Base-by-base conservation (phyloP, 2,888 invertebrate genomes). In the Sicus ferrugineus region DNA sequence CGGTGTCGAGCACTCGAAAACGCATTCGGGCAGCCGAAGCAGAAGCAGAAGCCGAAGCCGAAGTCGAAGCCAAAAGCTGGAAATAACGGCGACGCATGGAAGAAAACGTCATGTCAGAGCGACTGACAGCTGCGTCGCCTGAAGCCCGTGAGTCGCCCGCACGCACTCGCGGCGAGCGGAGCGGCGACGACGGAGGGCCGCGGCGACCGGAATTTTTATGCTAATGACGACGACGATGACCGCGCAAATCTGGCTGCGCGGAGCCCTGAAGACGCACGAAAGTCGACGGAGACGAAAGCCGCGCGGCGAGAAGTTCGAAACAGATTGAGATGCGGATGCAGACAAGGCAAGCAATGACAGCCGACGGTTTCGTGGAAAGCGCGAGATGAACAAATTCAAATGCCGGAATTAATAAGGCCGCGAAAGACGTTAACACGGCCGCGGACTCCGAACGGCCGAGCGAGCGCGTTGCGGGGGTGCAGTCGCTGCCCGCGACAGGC, bases 141-240 rank as follows among this genome's bases (percentile, higher is more conserved):
- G 31, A 38, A 34, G 34, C 19, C 61, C n/a, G n/a, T n/a, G 23
- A 26, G 48, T 52, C 64, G 64, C 64, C 64, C 64, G 50, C 64
- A 31, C 64, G 64, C 30, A 46, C 46, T 28, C 46, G 28, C 26
- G 61, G 23, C 7, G 2, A 2, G 3, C 42, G 28, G 34, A 31
- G 11, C 63, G 28, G 19, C 23, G 26, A 62, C 28, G 26, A 48
- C n/a, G 23, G 23, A 46, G 21, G 31, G 16, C 9, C 34, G 52
- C 16, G 30, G 46, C 9, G n/a, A 21, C 19, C 23, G 26, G 21
- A 34, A 38, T 50, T 14, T 9, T 21, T 19, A 34, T 5, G 5
- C 5, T 34, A 11, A 50, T 50, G 4, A 50, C 21, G 5, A 19
- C 1, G 1, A 50, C 21, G 50, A 5, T 50, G 50, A 50, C 4